Conservation (phyloP, 2,888 invertebrate genomes). For the Xylota segnis region DNA sequence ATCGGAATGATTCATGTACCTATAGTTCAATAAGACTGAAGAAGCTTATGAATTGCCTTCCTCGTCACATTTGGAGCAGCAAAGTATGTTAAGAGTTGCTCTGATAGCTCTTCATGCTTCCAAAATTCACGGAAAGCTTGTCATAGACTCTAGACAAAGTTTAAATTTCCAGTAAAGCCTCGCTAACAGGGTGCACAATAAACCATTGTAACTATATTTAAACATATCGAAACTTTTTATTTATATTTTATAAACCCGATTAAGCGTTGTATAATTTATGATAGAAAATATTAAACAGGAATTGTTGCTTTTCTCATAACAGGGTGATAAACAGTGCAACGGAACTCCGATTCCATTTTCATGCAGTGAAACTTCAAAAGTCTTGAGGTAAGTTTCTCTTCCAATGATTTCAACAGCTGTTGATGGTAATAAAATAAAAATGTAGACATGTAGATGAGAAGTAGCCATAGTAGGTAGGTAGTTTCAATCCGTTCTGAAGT, state of each 20-base stretch:
- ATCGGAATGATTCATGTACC: too few relatives aligned
- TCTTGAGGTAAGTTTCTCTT: constrained; percentile 80
- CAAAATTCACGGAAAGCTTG: too few relatives aligned
- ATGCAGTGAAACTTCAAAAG: constrained; percentile 80
- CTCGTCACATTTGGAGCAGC: too few relatives aligned
- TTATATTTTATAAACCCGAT: neutral
- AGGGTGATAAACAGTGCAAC: constrained; percentile 82
- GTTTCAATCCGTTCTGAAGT: neutral
- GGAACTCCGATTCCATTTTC: constrained; percentile 81
- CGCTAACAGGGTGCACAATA: too few relatives aligned
- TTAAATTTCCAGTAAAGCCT: too few relatives aligned
- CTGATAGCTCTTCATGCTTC: too few relatives aligned
- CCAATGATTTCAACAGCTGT: constrained; percentile 79
- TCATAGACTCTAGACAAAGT: too few relatives aligned
- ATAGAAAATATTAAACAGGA: neutral
- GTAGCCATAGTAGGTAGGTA: too few relatives aligned
- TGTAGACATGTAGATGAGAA: too few relatives aligned
- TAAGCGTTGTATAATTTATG: constrained; percentile 21
- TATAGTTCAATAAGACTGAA: too few relatives aligned
- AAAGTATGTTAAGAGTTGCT: too few relatives aligned
- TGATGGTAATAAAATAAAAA: neutral
- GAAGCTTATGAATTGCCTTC: too few relatives aligned
- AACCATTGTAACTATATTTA: neutral
- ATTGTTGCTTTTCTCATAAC: constrained; percentile 77
- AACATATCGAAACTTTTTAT: constrained; percentile 1